These are phyloP conservation scores for Aplidium turbinatum DNA, from an alignment of 23 tunicate genomes.

Conservation along the genomic window DNA sequence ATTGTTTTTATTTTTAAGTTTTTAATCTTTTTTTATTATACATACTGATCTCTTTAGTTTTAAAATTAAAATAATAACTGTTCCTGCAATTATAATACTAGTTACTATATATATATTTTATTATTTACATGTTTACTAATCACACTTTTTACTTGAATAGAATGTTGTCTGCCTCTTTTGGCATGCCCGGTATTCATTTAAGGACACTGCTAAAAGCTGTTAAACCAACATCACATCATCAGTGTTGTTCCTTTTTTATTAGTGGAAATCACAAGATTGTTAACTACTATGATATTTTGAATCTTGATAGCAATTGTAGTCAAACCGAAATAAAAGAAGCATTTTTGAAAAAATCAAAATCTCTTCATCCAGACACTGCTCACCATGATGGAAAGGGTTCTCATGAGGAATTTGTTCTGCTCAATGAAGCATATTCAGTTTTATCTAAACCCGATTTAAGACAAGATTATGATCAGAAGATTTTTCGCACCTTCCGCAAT, in stretches of 20 bases:
- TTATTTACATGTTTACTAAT: too few relatives aligned
- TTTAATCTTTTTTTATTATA: too few relatives aligned
- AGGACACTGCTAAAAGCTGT: too few relatives aligned
- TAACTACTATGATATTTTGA: slow-evolving; percentile 28
- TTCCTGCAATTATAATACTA: too few relatives aligned
- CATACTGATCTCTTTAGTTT: too few relatives aligned
- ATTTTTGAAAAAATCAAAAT: slow-evolving; percentile 40
- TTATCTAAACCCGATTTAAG: slow-evolving; percentile 27
- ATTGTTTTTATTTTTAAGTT: too few relatives aligned
- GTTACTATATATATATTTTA: too few relatives aligned
- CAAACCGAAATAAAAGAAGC: slow-evolving; percentile 34
- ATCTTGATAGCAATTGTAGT: slow-evolving; percentile 22
- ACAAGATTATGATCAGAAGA: slow-evolving; percentile 21
- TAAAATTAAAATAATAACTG: too few relatives aligned
- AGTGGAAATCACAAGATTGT: background rate
- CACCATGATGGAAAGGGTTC: slow-evolving; percentile 25
- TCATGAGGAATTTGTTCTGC: slow-evolving; percentile 34
- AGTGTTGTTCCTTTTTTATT: background rate
- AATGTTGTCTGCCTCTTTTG: too few relatives aligned
- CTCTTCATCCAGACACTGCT: slow-evolving; percentile 46
- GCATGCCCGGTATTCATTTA: too few relatives aligned
- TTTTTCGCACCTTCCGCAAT: background rate
- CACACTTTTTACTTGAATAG: too few relatives aligned
- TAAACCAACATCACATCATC: too few relatives aligned
- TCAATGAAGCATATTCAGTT: slow-evolving; percentile 44